These are phyloP conservation scores for Venusia cambrica DNA, from an alignment of 2,888 invertebrate genomes.

Conservation along the genomic window DNA sequence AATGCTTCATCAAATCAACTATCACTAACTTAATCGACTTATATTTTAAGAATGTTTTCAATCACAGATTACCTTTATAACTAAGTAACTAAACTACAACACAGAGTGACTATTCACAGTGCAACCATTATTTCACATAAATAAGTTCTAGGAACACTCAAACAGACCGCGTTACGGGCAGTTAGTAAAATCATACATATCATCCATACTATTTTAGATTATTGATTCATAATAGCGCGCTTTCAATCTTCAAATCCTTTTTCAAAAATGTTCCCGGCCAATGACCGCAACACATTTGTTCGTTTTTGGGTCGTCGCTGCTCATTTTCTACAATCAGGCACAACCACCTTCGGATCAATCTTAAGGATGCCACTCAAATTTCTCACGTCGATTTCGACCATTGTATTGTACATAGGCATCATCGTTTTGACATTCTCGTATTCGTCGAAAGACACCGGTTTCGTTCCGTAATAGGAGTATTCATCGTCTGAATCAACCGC, in stretches of 20 bases:
- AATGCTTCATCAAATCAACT: conserved; percentile 24
- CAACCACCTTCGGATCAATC: conserved; percentile 68
- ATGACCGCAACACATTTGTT: too few species aligned
- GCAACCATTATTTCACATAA: conserved; percentile 3
- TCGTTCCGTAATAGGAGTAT: conserved; percentile 75
- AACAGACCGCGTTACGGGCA: too few species aligned
- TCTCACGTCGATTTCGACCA: conserved; percentile 64
- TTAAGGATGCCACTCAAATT: conserved; percentile 75
- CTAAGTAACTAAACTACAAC: conserved; percentile 2
- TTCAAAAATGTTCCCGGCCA: too few species aligned
- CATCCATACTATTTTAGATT: too few species aligned
- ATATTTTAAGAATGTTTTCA: conserved; percentile 35
- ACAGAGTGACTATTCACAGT: conserved; percentile 8
- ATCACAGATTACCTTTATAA: conserved; percentile 40
- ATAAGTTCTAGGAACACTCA: conserved; percentile 4
- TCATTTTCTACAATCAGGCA: conserved; percentile 51
- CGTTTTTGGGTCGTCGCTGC: too few species aligned
- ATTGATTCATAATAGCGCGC: not conserved
- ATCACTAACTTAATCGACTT: conserved; percentile 27
- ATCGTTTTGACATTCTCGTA: conserved; percentile 67
- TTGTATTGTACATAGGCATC: conserved; percentile 76
- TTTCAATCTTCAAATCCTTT: conserved; percentile 4
- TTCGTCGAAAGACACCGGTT: conserved; percentile 54
- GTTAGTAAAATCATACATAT: too few species aligned
- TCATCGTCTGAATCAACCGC: conserved; percentile 32